phyloP scores from a whole-genome alignment of 2,797 vertebrate genomes.

The Schizopygopsis malacanthus region DNA sequence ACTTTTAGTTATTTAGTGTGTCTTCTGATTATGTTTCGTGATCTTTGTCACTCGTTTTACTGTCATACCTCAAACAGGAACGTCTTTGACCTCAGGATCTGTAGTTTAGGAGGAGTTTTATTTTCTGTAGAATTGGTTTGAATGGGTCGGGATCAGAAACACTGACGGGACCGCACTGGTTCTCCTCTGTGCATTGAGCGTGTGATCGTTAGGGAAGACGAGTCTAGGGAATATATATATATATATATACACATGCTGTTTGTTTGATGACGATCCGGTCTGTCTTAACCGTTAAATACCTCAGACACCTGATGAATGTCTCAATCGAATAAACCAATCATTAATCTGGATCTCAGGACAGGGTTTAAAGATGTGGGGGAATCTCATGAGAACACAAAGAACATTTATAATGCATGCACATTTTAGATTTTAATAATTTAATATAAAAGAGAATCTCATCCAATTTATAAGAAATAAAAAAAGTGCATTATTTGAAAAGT shows the following conservation, averaged over 20 bases:
- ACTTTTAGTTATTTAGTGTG: slow-evolving; percentile 75
- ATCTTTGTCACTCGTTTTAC: slow-evolving; percentile 70
- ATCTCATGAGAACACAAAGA: background rate
- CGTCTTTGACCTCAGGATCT: slow-evolving; percentile 80
- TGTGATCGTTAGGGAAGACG: background rate
- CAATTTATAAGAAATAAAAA: background rate
- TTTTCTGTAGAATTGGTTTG: slow-evolving; percentile 61
- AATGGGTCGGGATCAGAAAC: slow-evolving; percentile 72
- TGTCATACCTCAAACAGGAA: slow-evolving; percentile 73
- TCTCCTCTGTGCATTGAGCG: slow-evolving; percentile 10
- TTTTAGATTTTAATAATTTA: background rate
- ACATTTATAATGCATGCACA: background rate
- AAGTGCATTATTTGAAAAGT: background rate
- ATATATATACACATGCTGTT: background rate
- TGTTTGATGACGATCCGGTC: background rate
- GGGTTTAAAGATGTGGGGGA: background rate
- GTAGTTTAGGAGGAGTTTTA: slow-evolving; percentile 77
- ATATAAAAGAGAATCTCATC: background rate
- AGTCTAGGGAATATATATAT: background rate
- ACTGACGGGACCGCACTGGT: background rate
- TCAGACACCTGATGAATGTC: slow-evolving; percentile 19
- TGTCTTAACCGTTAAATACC: background rate
- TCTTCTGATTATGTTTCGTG: slow-evolving; percentile 63
- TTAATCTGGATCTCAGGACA: slow-evolving; percentile 10
- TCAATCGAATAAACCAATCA: background rate